Evolutionary conservation across 2,113 vertebrate species (phyloP), one percentile per base, ranked within the genome.

Genomic region (Tetrao urogallus): DNA sequence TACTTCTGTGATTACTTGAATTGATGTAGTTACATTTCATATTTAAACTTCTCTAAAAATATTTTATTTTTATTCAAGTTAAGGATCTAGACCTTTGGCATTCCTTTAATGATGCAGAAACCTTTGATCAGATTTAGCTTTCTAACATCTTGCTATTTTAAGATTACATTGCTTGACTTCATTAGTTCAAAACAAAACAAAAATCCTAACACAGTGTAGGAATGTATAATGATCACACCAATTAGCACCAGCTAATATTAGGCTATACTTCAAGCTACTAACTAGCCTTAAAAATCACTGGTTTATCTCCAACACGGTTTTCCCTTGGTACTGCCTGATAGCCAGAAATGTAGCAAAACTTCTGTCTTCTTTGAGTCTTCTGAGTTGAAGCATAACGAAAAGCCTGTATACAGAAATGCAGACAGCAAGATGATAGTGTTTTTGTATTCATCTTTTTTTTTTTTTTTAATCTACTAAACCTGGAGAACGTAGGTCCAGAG

Each of bases 101-200:
- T 76, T 86, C 45, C 38, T 77, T 86, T 83, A 93, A 90, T 74
- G 64, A 92, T 43, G 88, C 4, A 13, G 25, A 89, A 94, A 88
- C 54, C 42, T 79, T 87, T 61, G 76, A 87, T 54, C 5, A 0
- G 24, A 64, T 89, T 87, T 63, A 27, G 61, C 17, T 63, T 92
- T 86, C 85, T 42, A 64, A 58, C 24, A 22, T 78, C 22, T 73
- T 48, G 28, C 56, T 88, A 56, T 81, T 81, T 88, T 77, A 77
- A 83, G 56, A 86, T 42, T 50, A 66, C 7, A 32, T 6, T 77
- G 82, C 30, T 12, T 38, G 7, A 38, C 42, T 88, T 86, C 58
- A 56, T 77, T 71, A 93, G 82, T 42, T 66, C 42, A 70, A 90
- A 72, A 3, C 18, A 67, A 78, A 83, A 2, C 56, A 45, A 73